Percentiles rank a stretch among this genome's conserved stretches.
Conservation (phyloP, 2,113 vertebrate species). For the Eonycteris spelaea region DNA sequence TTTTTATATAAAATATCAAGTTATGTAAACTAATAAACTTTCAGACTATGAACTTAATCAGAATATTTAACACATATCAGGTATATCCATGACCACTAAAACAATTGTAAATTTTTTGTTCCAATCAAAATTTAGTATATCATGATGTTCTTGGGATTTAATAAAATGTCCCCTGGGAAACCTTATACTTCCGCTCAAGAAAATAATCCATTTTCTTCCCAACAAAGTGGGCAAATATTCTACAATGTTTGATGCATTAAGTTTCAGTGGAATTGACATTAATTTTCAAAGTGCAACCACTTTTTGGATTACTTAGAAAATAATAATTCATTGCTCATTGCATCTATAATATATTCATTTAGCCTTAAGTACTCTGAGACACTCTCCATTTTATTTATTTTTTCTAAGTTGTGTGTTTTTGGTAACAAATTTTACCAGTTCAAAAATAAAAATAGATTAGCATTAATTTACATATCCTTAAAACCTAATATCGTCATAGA, state of each 20-base stretch:
- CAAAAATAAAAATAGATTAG: constrained; percentile 20
- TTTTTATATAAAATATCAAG: neutral
- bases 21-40: neutral
- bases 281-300: constrained; percentile 22
- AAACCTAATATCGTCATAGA: neutral
- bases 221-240: neutral
- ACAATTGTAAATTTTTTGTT: neutral
- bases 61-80: neutral
- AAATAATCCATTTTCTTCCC: neutral
- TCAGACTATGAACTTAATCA: neutral
- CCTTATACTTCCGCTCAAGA: neutral
- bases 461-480: constrained; percentile 17
- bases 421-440: neutral
- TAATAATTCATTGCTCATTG: neutral
- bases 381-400: neutral
- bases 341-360: constrained; percentile 5
- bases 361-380: neutral
- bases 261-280: neutral
- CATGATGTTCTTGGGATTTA: neutral
- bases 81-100: neutral
- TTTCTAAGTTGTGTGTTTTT: neutral
- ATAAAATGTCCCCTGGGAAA: neutral
- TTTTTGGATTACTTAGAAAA: neutral
- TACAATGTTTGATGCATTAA: neutral
- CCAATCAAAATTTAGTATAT: neutral